phyloP scores from a whole-genome alignment of 2,113 vertebrate genomes.

The Monarcha castaneiventris region DNA sequence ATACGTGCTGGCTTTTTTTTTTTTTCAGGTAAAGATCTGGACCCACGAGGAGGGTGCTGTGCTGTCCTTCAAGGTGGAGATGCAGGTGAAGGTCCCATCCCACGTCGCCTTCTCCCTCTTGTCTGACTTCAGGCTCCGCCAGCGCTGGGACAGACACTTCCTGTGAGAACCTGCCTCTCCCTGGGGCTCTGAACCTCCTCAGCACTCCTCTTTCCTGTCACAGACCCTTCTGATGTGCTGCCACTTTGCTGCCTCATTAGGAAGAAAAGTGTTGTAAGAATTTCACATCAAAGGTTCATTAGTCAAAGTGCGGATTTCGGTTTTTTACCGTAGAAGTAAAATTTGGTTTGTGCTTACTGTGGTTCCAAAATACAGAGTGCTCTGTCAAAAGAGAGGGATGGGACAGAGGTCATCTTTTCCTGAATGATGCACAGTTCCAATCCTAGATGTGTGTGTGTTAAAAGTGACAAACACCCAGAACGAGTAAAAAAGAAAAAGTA shows the following conservation, averaged over 20 bases:
- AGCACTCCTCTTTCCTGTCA: background rate
- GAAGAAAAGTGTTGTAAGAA: background rate
- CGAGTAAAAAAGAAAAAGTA: fast-evolving
- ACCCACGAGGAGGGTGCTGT: conserved; percentile 67
- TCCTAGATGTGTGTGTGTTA: background rate
- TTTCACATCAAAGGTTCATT: background rate
- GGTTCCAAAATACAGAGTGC: background rate
- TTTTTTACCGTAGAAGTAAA: background rate
- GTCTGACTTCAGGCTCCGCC: conserved; percentile 71
- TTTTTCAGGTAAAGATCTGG: conserved; percentile 71
- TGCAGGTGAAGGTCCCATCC: conserved; percentile 65
- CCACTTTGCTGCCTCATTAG: background rate
- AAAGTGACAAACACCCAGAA: background rate
- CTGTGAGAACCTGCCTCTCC: conserved; percentile 59
- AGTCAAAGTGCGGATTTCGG: background rate
- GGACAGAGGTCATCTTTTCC: background rate
- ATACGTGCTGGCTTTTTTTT: background rate
- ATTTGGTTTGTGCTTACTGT: background rate
- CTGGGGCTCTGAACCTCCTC: background rate
- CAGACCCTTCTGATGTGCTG: background rate
- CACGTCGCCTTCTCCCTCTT: conserved; percentile 66
- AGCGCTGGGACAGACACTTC: conserved; percentile 74
- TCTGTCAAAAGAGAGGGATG: background rate
- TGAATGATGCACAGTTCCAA: background rate
- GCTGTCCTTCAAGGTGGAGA: conserved; percentile 76